Percentiles rank a stretch among this genome's conserved stretches.
Conservation (phyloP, 53 echinoderm and acorn worm genomes). For the Echinarachnius parma region DNA sequence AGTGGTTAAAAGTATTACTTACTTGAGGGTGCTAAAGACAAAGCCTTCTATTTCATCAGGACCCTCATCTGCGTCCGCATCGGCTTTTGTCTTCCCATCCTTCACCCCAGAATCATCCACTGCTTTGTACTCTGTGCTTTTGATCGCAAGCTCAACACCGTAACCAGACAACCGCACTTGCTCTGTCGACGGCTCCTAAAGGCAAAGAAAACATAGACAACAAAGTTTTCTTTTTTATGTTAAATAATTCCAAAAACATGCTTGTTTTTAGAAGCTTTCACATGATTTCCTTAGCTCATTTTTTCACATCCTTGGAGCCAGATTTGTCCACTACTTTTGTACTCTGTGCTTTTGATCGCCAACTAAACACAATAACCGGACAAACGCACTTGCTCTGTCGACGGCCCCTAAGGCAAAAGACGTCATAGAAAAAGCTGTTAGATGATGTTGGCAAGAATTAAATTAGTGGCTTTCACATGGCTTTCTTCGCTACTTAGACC, state of each 20-base stretch:
- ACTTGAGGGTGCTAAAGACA: slow-evolving; percentile 88
- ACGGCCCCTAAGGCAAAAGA: neutral
- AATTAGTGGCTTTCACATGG: no score
- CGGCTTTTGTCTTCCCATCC: slow-evolving; percentile 52
- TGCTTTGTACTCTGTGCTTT: slow-evolving; percentile 98
- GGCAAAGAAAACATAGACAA: no score
- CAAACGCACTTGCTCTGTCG: neutral
- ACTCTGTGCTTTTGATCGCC: neutral
- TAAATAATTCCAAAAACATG: no score
- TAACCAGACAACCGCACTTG: slow-evolving; percentile 85
- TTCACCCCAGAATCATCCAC: slow-evolving; percentile 90
- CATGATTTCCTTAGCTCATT: no score
- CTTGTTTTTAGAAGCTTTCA: no score
- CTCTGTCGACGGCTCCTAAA: slow-evolving; percentile 48
- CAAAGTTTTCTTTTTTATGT: no score
- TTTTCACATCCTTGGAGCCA: no score
- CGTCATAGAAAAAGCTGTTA: no score
- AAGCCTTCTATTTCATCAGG: slow-evolving; percentile 96
- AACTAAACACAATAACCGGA: neutral
- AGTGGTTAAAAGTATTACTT: no score
- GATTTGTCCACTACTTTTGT: no score
- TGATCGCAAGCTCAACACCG: slow-evolving; percentile 95
- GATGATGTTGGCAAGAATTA: no score
- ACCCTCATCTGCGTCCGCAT: slow-evolving; percentile 59
- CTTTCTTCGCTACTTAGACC: no score